Conservation (phyloP, 2,888 invertebrate genomes). For the Vesta saturnalis region DNA sequence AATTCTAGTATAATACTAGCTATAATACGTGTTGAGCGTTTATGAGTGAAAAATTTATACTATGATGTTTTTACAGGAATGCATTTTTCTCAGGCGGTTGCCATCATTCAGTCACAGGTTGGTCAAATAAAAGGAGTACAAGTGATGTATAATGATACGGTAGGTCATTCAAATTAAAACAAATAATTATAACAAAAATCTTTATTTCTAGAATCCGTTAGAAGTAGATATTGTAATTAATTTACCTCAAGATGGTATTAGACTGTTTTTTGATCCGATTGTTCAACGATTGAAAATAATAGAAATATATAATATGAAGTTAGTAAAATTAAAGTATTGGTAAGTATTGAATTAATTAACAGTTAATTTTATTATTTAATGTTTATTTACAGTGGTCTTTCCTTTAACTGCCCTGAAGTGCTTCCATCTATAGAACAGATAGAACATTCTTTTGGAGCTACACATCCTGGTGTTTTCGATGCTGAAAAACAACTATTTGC, state of each 20-base stretch:
- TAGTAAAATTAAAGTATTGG: constrained; percentile 97
- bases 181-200: neutral
- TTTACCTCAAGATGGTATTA: constrained; percentile 95
- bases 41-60: no score
- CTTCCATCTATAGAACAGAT: constrained; percentile 97
- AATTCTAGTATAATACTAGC: no score
- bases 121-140: constrained; percentile 94
- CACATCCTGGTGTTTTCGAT: constrained; percentile 98
- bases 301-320: constrained; percentile 97
- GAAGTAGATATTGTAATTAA: constrained; percentile 95
- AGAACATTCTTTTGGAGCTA: constrained; percentile 98
- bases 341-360: constrained; percentile 64
- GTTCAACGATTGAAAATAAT: constrained; percentile 96
- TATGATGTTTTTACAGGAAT: constrained; percentile 89
- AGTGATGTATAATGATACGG: constrained; percentile 95
- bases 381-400: constrained; percentile 72
- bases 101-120: constrained; percentile 96
- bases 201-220: constrained; percentile 84
- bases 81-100: constrained; percentile 98
- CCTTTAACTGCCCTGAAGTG: constrained; percentile 93
- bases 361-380: neutral
- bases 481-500: constrained; percentile 94
- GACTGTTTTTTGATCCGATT: constrained; percentile 95
- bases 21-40: no score
- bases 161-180: constrained; percentile 63